These are phyloP conservation scores for Euglossa dilemma DNA, from an alignment of 1,140 invertebrate genomes.

Conservation along the genomic window DNA sequence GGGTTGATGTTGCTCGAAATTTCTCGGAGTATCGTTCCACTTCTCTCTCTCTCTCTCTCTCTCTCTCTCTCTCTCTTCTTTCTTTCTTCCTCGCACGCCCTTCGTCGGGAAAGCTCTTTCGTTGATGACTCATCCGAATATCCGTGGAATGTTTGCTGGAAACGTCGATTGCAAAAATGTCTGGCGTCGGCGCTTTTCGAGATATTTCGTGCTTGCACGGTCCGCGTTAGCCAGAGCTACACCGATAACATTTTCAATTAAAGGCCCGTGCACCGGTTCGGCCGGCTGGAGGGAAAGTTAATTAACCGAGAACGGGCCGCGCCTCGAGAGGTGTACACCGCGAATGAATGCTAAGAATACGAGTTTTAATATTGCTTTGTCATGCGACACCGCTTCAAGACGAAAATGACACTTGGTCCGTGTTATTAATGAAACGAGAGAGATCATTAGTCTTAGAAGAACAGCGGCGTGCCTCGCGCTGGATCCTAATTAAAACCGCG, in stretches of 20 bases:
- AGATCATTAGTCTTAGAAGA: constrained; percentile 63
- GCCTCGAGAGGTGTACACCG: neutral
- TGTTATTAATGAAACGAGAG: constrained; percentile 65
- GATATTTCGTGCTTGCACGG: constrained; percentile 15
- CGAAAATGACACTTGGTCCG: constrained; percentile 42
- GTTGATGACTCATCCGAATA: constrained; percentile 53
- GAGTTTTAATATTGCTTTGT: constrained; percentile 47
- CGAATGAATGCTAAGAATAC: constrained; percentile 20
- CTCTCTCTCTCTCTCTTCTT: neutral
- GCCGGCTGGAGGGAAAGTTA: constrained; percentile 4
- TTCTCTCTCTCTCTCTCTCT: neutral
- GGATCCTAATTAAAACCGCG: constrained; percentile 74
- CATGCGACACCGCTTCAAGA: constrained; percentile 32
- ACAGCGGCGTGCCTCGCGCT: constrained; percentile 34
- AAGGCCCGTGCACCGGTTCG: neutral
- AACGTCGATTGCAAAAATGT: constrained; percentile 25
- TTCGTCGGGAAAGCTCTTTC: constrained; percentile 44
- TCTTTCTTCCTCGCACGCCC: no score
- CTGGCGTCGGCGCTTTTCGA: constrained; percentile 1
- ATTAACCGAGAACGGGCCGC: constrained; percentile 22
- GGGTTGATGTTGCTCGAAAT: constrained; percentile 57
- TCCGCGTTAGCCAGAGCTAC: neutral
- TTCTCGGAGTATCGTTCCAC: constrained; percentile 29
- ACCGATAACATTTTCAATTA: constrained; percentile 12
- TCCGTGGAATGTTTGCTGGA: constrained; percentile 19